Evolutionary conservation across 2,888 invertebrate species (phyloP), one percentile per base, ranked within the genome.

Genomic region (Smittia sp.): DNA sequence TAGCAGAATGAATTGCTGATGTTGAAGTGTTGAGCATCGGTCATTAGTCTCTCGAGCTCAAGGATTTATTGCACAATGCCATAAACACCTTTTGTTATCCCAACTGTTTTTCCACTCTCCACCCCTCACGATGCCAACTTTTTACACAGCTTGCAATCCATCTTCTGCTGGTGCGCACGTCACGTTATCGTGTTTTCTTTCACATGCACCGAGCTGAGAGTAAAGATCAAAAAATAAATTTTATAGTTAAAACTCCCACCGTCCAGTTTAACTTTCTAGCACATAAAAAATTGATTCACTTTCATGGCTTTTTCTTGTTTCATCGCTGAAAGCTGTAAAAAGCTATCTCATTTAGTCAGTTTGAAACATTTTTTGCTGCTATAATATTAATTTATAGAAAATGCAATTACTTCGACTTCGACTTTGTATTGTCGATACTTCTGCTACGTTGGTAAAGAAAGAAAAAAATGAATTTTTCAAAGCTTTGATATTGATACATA

Each of bases 281-380:
- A 46, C n/a, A 46, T 7, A 46, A 46, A 46, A 58, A 24, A 58
- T 58, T 20, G 22, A 58, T 58, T 58, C 24, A 58, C 3, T 58
- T 58, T 58, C 18, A 18, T 58, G 58, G 58, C 58, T 58, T 58
- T 15, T 58, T 13, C 58, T 20, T 58, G 58, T 58, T 58, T 58
- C 24, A 58, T 58, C 58, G 24, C 58, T 15, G 22, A 18, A 20
- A 58, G 15, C 18, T 22, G 24, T 15, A 58, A 58, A 58, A 58
- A 58, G 15, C 58, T 46, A 46, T 46, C 52, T 46, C 18, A 3
- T 18, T 6, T 13, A 13, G 11, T 32, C 9, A 6, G 46, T 11
- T 46, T 46, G 11, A 46, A 46, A 32, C 3, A 46, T 46, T 46
- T 46, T 15, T 46, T 2, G 46, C 46, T n/a, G 58, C 58, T 24